These are phyloP conservation scores for Addax nasomaculatus DNA, from an alignment of 2,113 vertebrate genomes.

Conservation along the genomic window DNA sequence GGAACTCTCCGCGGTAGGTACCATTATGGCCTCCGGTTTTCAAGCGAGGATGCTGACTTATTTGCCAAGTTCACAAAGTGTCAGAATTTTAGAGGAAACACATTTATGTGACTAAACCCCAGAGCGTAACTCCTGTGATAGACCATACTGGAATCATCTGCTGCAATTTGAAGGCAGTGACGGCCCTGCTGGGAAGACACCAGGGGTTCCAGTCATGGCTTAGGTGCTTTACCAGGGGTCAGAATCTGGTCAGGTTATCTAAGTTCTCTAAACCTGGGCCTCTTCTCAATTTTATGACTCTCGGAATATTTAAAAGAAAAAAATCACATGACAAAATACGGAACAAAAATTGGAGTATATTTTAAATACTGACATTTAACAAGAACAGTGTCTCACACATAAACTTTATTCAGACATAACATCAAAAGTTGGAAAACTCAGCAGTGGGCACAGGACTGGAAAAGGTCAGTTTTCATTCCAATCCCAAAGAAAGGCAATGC, in stretches of 20 bases:
- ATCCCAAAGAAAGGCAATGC: background rate
- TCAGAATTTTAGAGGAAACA: slow-evolving; percentile 44
- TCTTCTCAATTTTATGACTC: slow-evolving; percentile 20
- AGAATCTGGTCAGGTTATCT: background rate
- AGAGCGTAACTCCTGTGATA: background rate
- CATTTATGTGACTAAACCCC: background rate
- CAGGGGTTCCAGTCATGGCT: background rate
- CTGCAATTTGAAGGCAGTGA: background rate
- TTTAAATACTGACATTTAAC: slow-evolving; percentile 35
- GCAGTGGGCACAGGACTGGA: background rate
- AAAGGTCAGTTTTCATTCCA: background rate
- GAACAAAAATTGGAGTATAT: background rate
- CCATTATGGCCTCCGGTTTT: background rate
- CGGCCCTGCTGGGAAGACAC: background rate
- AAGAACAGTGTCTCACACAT: background rate
- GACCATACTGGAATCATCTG: background rate
- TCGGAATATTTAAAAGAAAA: slow-evolving; percentile 10
- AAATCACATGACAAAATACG: background rate
- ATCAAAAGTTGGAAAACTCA: background rate
- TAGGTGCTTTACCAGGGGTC: background rate
- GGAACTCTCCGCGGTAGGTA: background rate
- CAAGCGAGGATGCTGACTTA: slow-evolving; percentile 30
- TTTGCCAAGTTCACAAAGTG: slow-evolving; percentile 28
- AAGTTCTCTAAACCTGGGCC: background rate
- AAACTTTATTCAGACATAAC: background rate